These are phyloP conservation scores for Panorpa germanica DNA, from an alignment of 2,888 invertebrate genomes.

Conservation along the genomic window DNA sequence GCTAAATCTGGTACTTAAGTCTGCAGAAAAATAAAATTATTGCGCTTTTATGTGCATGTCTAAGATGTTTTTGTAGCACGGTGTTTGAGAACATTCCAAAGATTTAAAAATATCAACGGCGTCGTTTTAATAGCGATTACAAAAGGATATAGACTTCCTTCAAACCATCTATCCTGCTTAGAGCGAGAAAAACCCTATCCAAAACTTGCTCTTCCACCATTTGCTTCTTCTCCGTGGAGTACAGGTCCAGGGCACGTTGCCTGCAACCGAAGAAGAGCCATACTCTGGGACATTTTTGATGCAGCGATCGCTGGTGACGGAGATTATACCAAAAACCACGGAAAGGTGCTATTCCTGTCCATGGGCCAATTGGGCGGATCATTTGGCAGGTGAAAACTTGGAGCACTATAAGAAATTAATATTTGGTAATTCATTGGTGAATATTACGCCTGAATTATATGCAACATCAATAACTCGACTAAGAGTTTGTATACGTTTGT, in stretches of 20 bases:
- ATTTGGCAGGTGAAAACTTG: slow-evolving; percentile 67
- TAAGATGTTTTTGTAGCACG: no score
- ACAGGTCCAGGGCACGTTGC: slow-evolving; percentile 59
- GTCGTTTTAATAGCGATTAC: no score
- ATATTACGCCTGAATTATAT: no score
- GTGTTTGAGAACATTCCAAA: no score
- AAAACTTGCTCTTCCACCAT: slow-evolving; percentile 52
- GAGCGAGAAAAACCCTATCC: slow-evolving; percentile 60
- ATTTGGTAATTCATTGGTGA: no score
- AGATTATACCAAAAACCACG: slow-evolving; percentile 84
- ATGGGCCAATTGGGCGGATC: slow-evolving; percentile 58
- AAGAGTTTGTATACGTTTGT: no score
- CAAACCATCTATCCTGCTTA: slow-evolving; percentile 79
- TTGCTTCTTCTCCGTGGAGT: slow-evolving; percentile 58
- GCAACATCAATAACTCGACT: no score
- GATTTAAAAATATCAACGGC: no score
- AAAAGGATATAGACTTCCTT: no score
- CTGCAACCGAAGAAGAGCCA: slow-evolving; percentile 85
- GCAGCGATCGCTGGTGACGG: neutral
- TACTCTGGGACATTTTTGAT: slow-evolving; percentile 27
- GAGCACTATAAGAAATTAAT: slow-evolving; percentile 41
- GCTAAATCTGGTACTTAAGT: slow-evolving; percentile 87
- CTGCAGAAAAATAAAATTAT: no score
- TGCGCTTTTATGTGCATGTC: no score
- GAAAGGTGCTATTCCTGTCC: slow-evolving; percentile 92